Evolutionary conservation across 2,888 invertebrate genomes (phyloP), one percentile per base, ranked within the genome.

Genomic region (Drosophila infuscata): DNA sequence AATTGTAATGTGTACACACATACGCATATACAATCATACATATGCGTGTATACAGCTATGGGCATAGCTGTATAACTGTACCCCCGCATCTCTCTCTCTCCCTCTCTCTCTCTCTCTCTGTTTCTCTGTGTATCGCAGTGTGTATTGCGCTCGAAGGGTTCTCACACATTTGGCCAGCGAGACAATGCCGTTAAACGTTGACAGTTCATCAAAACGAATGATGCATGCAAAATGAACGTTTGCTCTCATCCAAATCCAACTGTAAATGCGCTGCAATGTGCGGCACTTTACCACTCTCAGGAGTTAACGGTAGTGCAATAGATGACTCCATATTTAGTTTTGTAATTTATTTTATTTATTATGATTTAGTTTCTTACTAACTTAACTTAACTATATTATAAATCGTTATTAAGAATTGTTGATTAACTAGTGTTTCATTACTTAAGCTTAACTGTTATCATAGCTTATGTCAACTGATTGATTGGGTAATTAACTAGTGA

Each of bases 141-240:
- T 54, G 49, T 49, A 17, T 49, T 49, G 49, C 49, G 25, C 17
- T 48, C 32, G 30, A 61, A 75, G 80, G 76, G 80, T 80, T 78
- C 77, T 76, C 81, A 80, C 72, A 78, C 74, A 65, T 65, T 74
- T 65, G 77, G 57, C 69, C 49, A 61, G 46, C 20, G 43, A 71
- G 71, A 83, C 83, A 89, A 89, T 81, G 70, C 56, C 66, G 57
- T 74, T 76, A 78, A 87, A 82, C 75, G 90, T 88, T 92, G 92
- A 91, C 91, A 92, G 91, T 91, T 91, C 88, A 84, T 91, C 91
- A 91, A 88, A 88, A 71, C 88, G 91, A 88, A 92, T 92, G 91
- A 92, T 88, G 90, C 92, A 88, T 91, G 84, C 76, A 88, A 90
- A 92, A 91, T 91, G 70, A 74, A 70, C 66, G 54, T 68, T 64